These are phyloP conservation scores for Drosophila villosipedis DNA, from an alignment of 2,888 invertebrate genomes.

Conservation along the genomic window DNA sequence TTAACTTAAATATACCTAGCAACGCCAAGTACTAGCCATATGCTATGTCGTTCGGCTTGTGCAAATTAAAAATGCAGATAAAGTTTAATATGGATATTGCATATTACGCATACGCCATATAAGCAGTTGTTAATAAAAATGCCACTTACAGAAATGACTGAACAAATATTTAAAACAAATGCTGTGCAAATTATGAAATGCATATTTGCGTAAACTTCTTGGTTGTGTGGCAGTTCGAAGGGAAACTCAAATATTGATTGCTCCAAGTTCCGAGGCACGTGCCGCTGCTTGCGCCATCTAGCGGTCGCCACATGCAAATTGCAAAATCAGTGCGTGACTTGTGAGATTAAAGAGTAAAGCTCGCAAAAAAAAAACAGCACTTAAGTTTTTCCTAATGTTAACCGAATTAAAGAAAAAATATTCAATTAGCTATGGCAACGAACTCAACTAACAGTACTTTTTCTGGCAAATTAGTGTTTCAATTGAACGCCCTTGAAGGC, in stretches of 20 bases:
- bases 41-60: background rate
- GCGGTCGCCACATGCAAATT: conserved; percentile 70
- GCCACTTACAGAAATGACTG: conserved; percentile 20
- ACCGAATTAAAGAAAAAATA: conserved; percentile 11
- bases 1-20: conserved; percentile 1
- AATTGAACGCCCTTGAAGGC: conserved; percentile 41
- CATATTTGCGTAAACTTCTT: conserved; percentile 22
- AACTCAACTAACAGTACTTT: conserved; percentile 43
- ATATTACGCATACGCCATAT: conserved; percentile 53
- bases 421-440: conserved; percentile 59
- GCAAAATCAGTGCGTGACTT: conserved; percentile 76
- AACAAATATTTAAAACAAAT: conserved; percentile 32
- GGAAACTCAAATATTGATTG: conserved; percentile 54
- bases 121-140: conserved; percentile 13
- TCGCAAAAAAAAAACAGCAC: conserved; percentile 6
- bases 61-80: conserved; percentile 21
- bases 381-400: conserved; percentile 32
- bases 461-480: background rate
- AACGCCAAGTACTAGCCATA: background rate
- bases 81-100: conserved; percentile 9
- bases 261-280: conserved; percentile 30
- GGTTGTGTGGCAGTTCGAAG: conserved; percentile 1
- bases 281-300: conserved; percentile 60
- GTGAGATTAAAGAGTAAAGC: conserved; percentile 46
- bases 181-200: conserved; percentile 35